These are phyloP conservation scores for Corythornis madagascariensis DNA, from an alignment of 2,113 vertebrate genomes.

Conservation along the genomic window DNA sequence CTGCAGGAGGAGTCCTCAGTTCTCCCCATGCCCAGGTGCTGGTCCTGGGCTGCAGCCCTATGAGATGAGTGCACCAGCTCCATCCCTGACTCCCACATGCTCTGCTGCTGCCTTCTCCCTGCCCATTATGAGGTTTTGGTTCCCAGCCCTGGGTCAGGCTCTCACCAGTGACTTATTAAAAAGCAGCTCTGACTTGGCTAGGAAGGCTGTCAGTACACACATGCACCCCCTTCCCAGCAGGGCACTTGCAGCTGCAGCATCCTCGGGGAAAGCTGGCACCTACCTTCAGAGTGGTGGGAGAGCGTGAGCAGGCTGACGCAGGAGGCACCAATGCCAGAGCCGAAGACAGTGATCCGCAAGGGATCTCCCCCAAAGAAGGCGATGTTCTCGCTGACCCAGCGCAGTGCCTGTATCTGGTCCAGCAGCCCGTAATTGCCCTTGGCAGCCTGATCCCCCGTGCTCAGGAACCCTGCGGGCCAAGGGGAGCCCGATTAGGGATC, in stretches of 20 bases:
- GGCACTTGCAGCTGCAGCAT: neutral
- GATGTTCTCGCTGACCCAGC: constrained; percentile 99
- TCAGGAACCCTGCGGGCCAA: constrained; percentile 88
- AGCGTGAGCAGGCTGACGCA: constrained; percentile 98
- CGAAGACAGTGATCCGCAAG: constrained; percentile 95
- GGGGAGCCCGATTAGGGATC: neutral
- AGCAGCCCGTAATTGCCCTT: constrained; percentile 98
- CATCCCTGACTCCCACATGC: neutral
- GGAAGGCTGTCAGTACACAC: fast-evolving
- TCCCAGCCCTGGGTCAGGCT: neutral
- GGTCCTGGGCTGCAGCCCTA: neutral
- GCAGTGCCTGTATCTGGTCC: constrained; percentile 97
- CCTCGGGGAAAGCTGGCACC: neutral
- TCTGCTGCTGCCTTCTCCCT: neutral
- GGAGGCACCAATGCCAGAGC: constrained; percentile 95
- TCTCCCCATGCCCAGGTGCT: neutral
- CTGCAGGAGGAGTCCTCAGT: neutral
- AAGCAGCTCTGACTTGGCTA: neutral
- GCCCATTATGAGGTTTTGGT: fast-evolving
- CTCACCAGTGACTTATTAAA: neutral
- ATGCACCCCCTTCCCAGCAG: neutral
- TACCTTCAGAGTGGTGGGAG: constrained; percentile 99
- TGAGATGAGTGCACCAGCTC: neutral
- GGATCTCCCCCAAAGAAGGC: constrained; percentile 98
- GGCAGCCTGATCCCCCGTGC: constrained; percentile 97